These are phyloP conservation scores for Xyrauchen texanus DNA, from an alignment of 2,113 vertebrate species.

Conservation along the genomic window DNA sequence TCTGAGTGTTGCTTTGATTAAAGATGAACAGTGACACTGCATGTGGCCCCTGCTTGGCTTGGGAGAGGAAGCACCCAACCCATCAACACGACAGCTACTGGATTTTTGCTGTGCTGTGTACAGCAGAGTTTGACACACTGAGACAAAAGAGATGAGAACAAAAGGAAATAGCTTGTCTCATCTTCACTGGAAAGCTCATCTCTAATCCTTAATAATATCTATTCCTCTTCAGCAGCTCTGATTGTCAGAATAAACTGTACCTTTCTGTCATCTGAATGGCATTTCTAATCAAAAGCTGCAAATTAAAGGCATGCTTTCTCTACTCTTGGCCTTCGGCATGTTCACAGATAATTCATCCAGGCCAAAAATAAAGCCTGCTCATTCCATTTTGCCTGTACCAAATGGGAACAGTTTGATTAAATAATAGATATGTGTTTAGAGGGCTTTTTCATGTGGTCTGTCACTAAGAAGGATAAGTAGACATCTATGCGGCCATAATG, in stretches of 20 bases:
- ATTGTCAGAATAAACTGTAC: slow-evolving; percentile 75
- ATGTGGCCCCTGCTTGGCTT: slow-evolving; percentile 24
- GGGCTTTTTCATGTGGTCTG: slow-evolving; percentile 84
- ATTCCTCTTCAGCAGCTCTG: slow-evolving; percentile 62
- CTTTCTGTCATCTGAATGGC: slow-evolving; percentile 73
- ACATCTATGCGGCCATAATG: slow-evolving; percentile 94
- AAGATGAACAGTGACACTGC: slow-evolving; percentile 18
- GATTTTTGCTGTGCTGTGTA: neutral
- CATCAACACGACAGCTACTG: slow-evolving; percentile 43
- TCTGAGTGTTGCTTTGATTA: neutral
- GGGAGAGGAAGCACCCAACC: slow-evolving; percentile 27
- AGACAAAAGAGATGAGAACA: slow-evolving; percentile 39
- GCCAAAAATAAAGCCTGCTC: slow-evolving; percentile 82
- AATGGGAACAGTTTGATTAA: slow-evolving; percentile 96
- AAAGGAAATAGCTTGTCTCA: slow-evolving; percentile 55
- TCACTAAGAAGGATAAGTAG: slow-evolving; percentile 95
- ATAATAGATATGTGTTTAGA: slow-evolving; percentile 97
- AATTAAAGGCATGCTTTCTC: slow-evolving; percentile 70
- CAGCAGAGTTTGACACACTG: slow-evolving; percentile 30
- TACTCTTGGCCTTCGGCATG: slow-evolving; percentile 66
- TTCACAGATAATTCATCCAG: slow-evolving; percentile 73
- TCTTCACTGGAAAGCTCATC: slow-evolving; percentile 51
- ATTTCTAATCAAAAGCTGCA: slow-evolving; percentile 73
- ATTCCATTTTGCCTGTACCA: slow-evolving; percentile 74
- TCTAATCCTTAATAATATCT: slow-evolving; percentile 72